These are phyloP conservation scores for Tolmerus cingulatus DNA, from an alignment of 2,888 invertebrate genomes.

Conservation along the genomic window DNA sequence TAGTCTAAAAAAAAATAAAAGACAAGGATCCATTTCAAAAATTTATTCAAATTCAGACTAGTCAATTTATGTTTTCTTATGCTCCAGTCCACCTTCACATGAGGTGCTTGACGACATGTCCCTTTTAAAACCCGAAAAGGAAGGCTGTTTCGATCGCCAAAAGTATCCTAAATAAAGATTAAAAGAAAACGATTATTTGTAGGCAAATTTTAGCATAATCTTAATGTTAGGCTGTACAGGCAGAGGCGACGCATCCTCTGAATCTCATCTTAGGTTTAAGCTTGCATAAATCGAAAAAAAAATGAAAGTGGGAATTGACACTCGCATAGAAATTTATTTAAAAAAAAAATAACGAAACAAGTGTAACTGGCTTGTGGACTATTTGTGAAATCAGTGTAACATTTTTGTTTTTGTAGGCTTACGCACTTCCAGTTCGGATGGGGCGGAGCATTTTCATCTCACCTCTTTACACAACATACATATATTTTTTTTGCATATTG, in stretches of 20 bases:
- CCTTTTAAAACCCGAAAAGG: not conserved
- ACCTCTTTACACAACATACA: not conserved
- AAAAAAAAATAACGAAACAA: not conserved
- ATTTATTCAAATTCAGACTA: not conserved
- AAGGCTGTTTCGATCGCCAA: not conserved
- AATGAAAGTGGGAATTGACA: conserved; percentile 43
- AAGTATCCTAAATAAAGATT: not conserved
- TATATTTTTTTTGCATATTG: not conserved
- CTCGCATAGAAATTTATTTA: conserved; percentile 42
- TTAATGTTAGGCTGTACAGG: conserved; percentile 10
- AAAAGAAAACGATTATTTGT: not conserved
- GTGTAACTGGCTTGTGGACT: not conserved
- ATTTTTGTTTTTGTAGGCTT: not conserved
- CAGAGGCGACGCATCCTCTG: not conserved
- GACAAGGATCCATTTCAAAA: no score
- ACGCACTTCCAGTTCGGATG: not conserved
- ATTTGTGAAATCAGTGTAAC: conserved; percentile 25
- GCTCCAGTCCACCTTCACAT: not conserved
- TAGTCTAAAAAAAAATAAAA: no score
- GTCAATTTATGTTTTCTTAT: not conserved
- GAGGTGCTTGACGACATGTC: not conserved
- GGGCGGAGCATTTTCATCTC: not conserved
- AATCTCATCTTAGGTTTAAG: not conserved
- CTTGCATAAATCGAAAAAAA: conserved; percentile 16
- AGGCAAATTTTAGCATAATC: conserved; percentile 14